Evolutionary conservation across 2,113 vertebrate genomes (phyloP), one percentile per base, ranked within the genome.

Genomic region (Austrofundulus limnaeus): DNA sequence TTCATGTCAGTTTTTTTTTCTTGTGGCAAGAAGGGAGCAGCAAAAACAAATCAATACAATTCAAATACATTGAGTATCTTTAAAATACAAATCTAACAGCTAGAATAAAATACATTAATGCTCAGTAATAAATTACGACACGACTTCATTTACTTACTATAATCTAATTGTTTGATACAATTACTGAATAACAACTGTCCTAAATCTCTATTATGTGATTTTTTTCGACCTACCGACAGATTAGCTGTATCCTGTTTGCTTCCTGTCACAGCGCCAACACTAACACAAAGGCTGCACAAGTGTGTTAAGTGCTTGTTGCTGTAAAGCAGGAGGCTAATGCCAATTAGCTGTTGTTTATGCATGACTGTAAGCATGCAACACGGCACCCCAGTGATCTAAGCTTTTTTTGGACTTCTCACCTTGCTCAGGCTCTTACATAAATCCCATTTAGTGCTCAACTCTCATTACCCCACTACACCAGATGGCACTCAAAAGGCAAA

Each of bases 391-490:
- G 63, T 65, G 59, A 81, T 86, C 70, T 73, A 62, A 64, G 64
- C 70, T 82, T 70, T 74, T 56, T 62, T 54, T 37, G 28, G 47
- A 60, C 67, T 60, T 81, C 57, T 85, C 68, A 69, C 69, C 76
- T 79, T 65, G 69, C 25, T 54, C 42, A 3, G 64, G 75, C 46
- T 52, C 66, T 65, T 56, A 19, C 61, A 70, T 70, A 66, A 84
- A 85, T 88, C 84, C 80, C 60, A 79, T 88, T 88, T 88, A 81
- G 38, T 56, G 73, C 70, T 89, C 74, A 86, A 58, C 50, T 56
- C 17, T 57, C 49, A 66, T 39, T 76, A 57, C 53, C 42, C 49
- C 0, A 11, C 17, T 48, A 45, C 56, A 41, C 17, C 70, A 79
- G 63, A 70, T 83, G 75, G 14, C 43, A 68, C 43, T 66, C 19